phyloP scores from a whole-genome alignment of 2,113 vertebrate genomes.

The Regulus satrapa region DNA sequence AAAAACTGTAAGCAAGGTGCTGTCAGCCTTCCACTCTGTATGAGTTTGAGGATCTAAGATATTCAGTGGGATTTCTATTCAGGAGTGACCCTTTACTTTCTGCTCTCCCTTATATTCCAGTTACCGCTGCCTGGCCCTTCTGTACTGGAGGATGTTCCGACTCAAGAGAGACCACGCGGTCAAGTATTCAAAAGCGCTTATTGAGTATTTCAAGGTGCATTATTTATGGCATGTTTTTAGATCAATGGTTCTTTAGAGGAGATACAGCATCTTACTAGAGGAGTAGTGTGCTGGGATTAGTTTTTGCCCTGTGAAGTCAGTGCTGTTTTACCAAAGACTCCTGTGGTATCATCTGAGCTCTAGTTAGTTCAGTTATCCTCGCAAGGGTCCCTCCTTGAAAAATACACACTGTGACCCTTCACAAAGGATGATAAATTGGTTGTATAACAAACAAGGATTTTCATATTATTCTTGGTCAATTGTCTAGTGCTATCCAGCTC shows the following conservation, averaged over 20 bases:
- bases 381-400: not conserved
- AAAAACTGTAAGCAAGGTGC: not conserved
- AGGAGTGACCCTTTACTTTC: not conserved
- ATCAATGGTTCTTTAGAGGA: not conserved
- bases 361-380: not conserved
- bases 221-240: not conserved
- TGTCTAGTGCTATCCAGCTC: not conserved
- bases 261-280: not conserved
- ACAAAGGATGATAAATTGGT: not conserved
- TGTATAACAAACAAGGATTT: not conserved
- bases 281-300: not conserved
- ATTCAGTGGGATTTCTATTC: not conserved
- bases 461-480: not conserved
- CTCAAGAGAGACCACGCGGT: conserved; percentile 95
- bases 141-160: conserved; percentile 98
- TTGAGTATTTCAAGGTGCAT: conserved; percentile 95
- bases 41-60: not conserved
- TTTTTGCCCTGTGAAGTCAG: not conserved
- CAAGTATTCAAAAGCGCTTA: conserved; percentile 94
- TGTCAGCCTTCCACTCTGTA: not conserved
- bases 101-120: conserved; percentile 65
- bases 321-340: not conserved
- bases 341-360: not conserved
- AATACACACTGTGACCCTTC: not conserved
- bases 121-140: conserved; percentile 94